These are phyloP conservation scores for Cheirogaleus major DNA, from an alignment of 2,797 vertebrate species.

Conservation along the genomic window DNA sequence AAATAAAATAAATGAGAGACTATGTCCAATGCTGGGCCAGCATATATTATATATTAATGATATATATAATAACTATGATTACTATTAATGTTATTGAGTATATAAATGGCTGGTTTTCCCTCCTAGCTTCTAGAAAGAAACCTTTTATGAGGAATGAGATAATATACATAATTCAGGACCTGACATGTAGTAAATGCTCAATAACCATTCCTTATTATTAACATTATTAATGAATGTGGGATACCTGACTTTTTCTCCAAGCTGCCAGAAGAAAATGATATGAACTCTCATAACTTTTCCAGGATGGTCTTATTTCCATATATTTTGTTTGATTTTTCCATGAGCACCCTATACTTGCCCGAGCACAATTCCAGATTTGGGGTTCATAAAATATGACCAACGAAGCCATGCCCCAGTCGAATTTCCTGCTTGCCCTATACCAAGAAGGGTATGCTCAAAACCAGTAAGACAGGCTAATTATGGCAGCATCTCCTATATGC, in stretches of 20 bases:
- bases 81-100: slow-evolving; percentile 43
- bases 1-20: background rate
- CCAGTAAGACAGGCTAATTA: background rate
- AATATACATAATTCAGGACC: background rate
- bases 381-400: slow-evolving; percentile 46
- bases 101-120: slow-evolving; percentile 40
- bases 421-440: slow-evolving; percentile 9
- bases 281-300: slow-evolving; percentile 13
- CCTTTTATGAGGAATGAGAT: slow-evolving; percentile 54
- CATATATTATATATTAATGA: background rate
- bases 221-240: background rate
- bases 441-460: slow-evolving; percentile 28
- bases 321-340: slow-evolving; percentile 2
- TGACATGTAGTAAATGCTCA: slow-evolving; percentile 2
- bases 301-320: slow-evolving; percentile 13
- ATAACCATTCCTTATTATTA: slow-evolving; percentile 39
- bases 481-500: background rate
- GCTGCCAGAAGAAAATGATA: background rate
- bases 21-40: background rate
- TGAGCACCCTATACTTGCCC: background rate
- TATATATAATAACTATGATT: slow-evolving; percentile 31
- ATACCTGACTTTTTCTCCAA: slow-evolving; percentile 21
- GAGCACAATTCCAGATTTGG: slow-evolving; percentile 1
- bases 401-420: background rate
- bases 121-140: slow-evolving; percentile 45